Evolutionary conservation across 2,113 vertebrate species (phyloP), one percentile per base, ranked within the genome.

Genomic region (Morphnarchus princeps): DNA sequence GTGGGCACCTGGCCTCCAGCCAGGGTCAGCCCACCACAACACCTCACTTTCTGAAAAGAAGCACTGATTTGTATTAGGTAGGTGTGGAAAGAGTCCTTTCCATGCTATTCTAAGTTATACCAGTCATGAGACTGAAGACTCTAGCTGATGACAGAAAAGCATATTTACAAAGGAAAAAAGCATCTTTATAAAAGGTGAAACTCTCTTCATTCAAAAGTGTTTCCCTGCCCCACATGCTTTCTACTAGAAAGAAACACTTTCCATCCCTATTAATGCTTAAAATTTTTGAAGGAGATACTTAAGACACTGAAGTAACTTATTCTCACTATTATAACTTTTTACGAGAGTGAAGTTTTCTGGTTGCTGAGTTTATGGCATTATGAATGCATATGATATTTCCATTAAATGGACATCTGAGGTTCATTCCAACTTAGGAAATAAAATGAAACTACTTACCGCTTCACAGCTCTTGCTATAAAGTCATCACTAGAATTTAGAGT

Each of bases 401-500:
- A 40, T 72, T 69, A 61, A 84, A 57, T 52, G 22, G 65, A 29
- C 22, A 72, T 20, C 11, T 36, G 61, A 45, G 20, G 18, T 84
- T 87, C 17, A 16, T 87, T 81, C 21, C 29, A 81, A 14, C 34
- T 54, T 82, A 50, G 0, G 5, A 61, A 78, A 31, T 9, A 21
- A 77, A 78, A 28, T 10, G 18, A 77, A 92, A 47, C 25, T 29
- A 34, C 89, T 85, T 89, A 99, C 99, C 98, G 74, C 67, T 90
- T 98, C 82, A 99, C n/a, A 83, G 98, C 95, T 92, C 91, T 95
- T 42, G 98, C 91, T 76, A 99, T 82, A 36, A 98, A 97, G 36
- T 98, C 97, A 45, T 98, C 95, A 76, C 96, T 97, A 50, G 63
- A 96, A 55, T n/a, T 73, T 90, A 94, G 55, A 83, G 78, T 17